Conservation (phyloP, 2,797 vertebrate species). For the Diplodus sargus region DNA sequence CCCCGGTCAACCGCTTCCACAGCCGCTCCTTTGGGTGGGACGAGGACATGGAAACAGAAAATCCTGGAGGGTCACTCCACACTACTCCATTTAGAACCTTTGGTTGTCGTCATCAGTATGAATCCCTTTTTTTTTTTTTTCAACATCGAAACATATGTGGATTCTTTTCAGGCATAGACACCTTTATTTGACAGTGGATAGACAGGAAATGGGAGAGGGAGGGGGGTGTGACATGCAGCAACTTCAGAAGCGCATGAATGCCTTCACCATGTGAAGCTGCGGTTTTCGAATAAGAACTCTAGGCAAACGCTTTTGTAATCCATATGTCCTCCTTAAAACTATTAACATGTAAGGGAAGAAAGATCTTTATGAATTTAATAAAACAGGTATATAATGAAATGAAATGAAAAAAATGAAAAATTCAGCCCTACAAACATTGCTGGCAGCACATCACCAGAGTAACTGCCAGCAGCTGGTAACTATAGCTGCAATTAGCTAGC, state of each 20-base stretch:
- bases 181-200: too few species aligned
- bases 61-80: conserved; percentile 26
- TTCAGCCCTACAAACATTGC: too few species aligned
- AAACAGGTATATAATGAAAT: too few species aligned
- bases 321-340: not conserved
- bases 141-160: not conserved
- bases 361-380: too few species aligned
- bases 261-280: not conserved
- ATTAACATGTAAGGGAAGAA: not conserved
- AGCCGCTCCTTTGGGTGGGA: conserved; percentile 35
- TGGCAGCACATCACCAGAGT: too few species aligned
- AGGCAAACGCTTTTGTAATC: not conserved
- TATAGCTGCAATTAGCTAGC: too few species aligned
- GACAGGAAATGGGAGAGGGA: too few species aligned
- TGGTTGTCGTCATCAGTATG: not conserved
- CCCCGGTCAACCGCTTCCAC: conserved; percentile 29
- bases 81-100: conserved; percentile 8
- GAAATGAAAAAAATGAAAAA: too few species aligned
- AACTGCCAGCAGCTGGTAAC: too few species aligned
- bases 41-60: conserved; percentile 61
- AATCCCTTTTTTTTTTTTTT: not conserved
- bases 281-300: not conserved
- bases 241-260: not conserved
- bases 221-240: too few species aligned
- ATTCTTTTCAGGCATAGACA: too few species aligned